A percentile compares a stretch with the other conserved stretches of the same genome.
Evolutionary conservation across 92 coral and sea anemone species (phyloP).

Genomic region (Heteractis magnifica): DNA sequence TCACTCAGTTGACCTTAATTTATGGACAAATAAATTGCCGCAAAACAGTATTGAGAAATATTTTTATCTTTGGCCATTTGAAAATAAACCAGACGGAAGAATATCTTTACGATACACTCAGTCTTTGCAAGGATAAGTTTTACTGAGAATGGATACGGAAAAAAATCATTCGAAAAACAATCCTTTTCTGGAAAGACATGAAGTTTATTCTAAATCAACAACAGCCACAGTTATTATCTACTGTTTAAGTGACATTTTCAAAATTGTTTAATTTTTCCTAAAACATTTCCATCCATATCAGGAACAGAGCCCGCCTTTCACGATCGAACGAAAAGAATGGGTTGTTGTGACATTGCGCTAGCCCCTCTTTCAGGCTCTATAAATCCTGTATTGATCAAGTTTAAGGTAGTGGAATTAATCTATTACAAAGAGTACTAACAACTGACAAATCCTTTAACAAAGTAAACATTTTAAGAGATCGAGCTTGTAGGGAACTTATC

Average conservation of each 20-base stretch:
- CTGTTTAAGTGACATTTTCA: slow-evolving; percentile 1
- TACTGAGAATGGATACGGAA: background rate
- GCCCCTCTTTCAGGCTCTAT: background rate
- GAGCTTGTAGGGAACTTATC: slow-evolving; percentile 18
- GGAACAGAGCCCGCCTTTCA: slow-evolving; percentile 1
- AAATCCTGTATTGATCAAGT: slow-evolving; percentile 23
- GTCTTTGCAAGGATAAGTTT: too few relatives aligned
- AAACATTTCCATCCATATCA: slow-evolving; percentile 1
- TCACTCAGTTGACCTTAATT: too few relatives aligned
- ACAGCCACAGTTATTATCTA: background rate
- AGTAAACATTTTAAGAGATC: slow-evolving; percentile 39
- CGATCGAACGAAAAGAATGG: slow-evolving; percentile 5
- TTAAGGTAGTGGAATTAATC: slow-evolving; percentile 16
- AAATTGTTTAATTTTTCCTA: background rate
- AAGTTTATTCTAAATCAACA: slow-evolving; percentile 3
- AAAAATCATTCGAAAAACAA: background rate
- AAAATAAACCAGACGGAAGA: too few relatives aligned
- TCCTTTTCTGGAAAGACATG: background rate
- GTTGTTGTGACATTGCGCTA: background rate
- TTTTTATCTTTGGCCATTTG: too few relatives aligned
- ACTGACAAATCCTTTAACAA: slow-evolving; percentile 26
- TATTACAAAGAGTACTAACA: slow-evolving; percentile 28
- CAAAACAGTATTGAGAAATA: too few relatives aligned
- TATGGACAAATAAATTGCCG: too few relatives aligned
- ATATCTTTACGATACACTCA: too few relatives aligned